Percentiles rank a stretch among this genome's conserved stretches.
Conservation (phyloP, 2,888 invertebrate genomes). For the Thecocarcelia acutangulata region DNA sequence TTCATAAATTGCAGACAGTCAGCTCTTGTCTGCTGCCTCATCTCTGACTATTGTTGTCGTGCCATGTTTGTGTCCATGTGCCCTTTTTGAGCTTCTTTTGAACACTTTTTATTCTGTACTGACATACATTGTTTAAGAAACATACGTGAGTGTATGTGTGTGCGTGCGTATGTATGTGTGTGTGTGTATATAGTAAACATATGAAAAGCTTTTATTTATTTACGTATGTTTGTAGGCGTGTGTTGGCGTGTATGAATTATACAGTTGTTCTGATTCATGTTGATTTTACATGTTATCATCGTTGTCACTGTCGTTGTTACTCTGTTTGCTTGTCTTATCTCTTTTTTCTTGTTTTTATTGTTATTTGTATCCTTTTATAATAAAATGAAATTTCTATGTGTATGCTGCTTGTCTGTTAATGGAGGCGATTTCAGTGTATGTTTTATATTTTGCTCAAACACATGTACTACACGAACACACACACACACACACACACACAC, state of each 20-base stretch:
- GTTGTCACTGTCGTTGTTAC: constrained; percentile 52
- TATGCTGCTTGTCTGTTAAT: constrained; percentile 3
- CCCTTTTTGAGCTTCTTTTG: constrained; percentile 15
- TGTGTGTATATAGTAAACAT: not conserved
- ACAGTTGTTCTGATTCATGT: constrained; percentile 56
- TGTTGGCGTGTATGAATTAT: constrained; percentile 27
- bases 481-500: not conserved
- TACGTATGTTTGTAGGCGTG: not conserved
- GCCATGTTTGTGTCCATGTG: constrained; percentile 2
- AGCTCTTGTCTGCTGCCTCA: not conserved
- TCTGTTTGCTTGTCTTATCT: constrained; percentile 11
- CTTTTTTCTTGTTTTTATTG: constrained; percentile 19
- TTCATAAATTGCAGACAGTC: constrained; percentile 24
- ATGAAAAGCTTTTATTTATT: constrained; percentile 20
- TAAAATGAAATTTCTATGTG: constrained; percentile 2
- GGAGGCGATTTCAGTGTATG: constrained; percentile 9
- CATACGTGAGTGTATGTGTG: not conserved
- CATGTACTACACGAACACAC: not conserved
- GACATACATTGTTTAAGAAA: constrained; percentile 55
- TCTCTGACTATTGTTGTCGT: not conserved
- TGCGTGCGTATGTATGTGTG: not conserved
- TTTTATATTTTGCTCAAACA: not conserved
- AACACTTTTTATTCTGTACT: constrained; percentile 47
- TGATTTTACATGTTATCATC: constrained; percentile 65
- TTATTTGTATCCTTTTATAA: constrained; percentile 45